Percentiles rank a stretch among this genome's conserved stretches.
phyloP scores from a whole-genome alignment of 2,113 vertebrate species.

The Entelurus aequoreus region DNA sequence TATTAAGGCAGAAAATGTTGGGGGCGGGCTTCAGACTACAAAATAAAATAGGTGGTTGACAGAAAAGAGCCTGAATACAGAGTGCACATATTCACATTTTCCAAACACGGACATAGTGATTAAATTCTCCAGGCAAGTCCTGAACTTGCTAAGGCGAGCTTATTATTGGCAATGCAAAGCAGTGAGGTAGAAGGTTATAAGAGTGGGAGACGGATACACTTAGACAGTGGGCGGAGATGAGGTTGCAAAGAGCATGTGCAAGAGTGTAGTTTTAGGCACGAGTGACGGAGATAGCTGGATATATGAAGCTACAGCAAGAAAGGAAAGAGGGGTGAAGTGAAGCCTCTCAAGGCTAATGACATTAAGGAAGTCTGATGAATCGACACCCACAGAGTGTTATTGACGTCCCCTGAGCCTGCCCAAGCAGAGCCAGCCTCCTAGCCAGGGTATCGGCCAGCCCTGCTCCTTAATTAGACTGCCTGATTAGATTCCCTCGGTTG shows the following conservation, averaged over 20 bases:
- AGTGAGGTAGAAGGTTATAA: conserved; percentile 45
- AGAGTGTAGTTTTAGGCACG: conserved; percentile 49
- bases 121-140: conserved; percentile 34
- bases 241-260: conserved; percentile 36
- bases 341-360: conserved; percentile 75
- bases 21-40: conserved; percentile 10
- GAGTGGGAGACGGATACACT: conserved; percentile 52
- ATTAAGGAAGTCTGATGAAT: conserved; percentile 75
- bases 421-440: conserved; percentile 54
- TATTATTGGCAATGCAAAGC: conserved; percentile 51
- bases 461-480: conserved; percentile 75
- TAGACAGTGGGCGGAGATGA: conserved; percentile 33
- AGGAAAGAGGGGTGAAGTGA: conserved; percentile 49
- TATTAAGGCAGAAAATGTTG: conserved; percentile 31
- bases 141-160: conserved; percentile 46
- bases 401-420: conserved; percentile 57
- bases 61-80: conserved; percentile 8
- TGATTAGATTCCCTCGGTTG: conserved; percentile 75
- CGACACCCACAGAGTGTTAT: conserved; percentile 74
- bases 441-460: conserved; percentile 51
- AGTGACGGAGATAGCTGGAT: conserved; percentile 53
- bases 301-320: conserved; percentile 22
- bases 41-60: conserved; percentile 12
- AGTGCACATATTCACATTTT: conserved; percentile 28
- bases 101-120: conserved; percentile 25